Evolutionary conservation across 2,797 vertebrate species (phyloP), one percentile per base, ranked within the genome.

Genomic region (Onychomys arenicola): DNA sequence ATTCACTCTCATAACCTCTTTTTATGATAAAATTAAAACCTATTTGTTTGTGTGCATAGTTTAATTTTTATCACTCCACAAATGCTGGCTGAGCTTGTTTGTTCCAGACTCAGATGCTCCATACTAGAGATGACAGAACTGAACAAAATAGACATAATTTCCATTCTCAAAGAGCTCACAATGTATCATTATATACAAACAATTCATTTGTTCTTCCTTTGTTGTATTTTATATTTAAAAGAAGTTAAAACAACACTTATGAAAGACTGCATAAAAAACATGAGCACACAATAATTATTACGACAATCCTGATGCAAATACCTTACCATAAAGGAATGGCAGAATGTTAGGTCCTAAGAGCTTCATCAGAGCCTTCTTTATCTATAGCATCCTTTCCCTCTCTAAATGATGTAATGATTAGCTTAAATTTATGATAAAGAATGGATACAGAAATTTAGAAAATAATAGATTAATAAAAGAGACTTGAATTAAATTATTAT

Each of bases 401-500:
- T 52, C 37, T 65, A 73, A 61, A 63, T 21, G 23, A 65, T 73
- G 43, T n/a, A 69, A 71, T 34, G 1, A 52, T 8, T 80, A 67
- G 73, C 7, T 40, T 86, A 32, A 76, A 77, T 77, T 78, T 65
- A 55, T 63, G 29, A 85, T 65, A 59, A 86, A 87, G 49, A 93
- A 89, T 71, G 3, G 59, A 52, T 90, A 81, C 11, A 93, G 40
- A 97, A 89, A 63, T 78, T 96, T 25, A 95, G 61, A 37, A 73
- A 94, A 93, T 69, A 82, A 85, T 90, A 91, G 21, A 46, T 90
- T 94, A 96, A 78, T 84, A 27, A 69, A 27, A 92, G 16, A 78
- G 4, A 69, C 86, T 29, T 65, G 23, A 85, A 94, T 77, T 96
- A 27, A 96, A 92, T 88, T 97, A 80, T 95, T 96, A 94, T 91